phyloP scores from a whole-genome alignment of 2,797 vertebrate species.

The Anniella stebbinsi region DNA sequence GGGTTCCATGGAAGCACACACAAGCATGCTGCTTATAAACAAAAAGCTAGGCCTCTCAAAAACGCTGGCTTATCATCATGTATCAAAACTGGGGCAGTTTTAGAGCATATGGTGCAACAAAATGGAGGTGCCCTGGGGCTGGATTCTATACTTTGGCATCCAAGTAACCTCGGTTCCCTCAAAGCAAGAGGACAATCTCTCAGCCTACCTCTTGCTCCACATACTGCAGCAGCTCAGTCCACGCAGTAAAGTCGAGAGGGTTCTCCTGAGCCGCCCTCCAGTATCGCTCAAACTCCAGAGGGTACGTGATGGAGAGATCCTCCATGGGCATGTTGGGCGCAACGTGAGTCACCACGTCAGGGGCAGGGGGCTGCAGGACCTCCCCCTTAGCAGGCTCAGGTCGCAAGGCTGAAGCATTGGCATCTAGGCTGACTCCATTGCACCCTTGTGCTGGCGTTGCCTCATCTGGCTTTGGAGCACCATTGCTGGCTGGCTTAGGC shows the following conservation, averaged over 20 bases:
- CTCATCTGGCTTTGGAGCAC: neutral
- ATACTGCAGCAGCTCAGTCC: constrained; percentile 87
- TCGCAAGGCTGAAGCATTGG: neutral
- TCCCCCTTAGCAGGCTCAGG: constrained; percentile 5
- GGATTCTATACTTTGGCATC: neutral
- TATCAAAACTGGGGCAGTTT: no score
- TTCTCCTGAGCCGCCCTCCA: constrained; percentile 82
- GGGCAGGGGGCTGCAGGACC: neutral
- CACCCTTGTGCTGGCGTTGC: neutral
- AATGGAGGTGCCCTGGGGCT: neutral
- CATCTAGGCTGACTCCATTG: neutral
- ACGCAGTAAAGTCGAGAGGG: constrained; percentile 84
- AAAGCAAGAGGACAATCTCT: neutral
- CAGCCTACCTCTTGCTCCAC: constrained; percentile 86
- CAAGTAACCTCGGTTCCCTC: neutral
- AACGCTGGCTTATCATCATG: no score
- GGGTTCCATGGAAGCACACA: no score
- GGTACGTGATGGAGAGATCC: constrained; percentile 73
- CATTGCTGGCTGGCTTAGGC: neutral
- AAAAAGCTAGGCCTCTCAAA: no score
- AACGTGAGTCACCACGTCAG: neutral
- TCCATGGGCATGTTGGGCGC: constrained; percentile 45
- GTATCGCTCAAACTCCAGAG: constrained; percentile 83
- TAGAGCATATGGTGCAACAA: no score
- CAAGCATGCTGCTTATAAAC: no score